These are phyloP conservation scores for Decapterus maruadsi DNA, from an alignment of 2,797 vertebrate genomes.

Conservation along the genomic window DNA sequence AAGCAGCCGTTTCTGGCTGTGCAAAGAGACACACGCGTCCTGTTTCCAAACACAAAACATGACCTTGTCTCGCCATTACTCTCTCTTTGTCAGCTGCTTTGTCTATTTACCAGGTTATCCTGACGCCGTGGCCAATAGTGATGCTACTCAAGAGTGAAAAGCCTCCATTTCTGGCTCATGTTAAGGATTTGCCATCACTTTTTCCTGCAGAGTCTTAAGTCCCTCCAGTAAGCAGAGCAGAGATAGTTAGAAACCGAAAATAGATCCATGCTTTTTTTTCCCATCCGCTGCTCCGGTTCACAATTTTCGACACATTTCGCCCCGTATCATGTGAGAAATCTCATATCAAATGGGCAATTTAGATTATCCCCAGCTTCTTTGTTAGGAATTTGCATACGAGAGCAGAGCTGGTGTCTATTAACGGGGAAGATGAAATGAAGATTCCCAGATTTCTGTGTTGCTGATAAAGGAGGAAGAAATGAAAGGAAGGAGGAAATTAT, in stretches of 20 bases:
- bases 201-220: slow-evolving; percentile 16
- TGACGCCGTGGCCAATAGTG: slow-evolving; percentile 31
- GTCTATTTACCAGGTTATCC: slow-evolving; percentile 56
- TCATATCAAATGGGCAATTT: slow-evolving; percentile 62
- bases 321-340: slow-evolving; percentile 45
- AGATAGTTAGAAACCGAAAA: slow-evolving; percentile 4
- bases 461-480: slow-evolving; percentile 55
- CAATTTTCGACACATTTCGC: slow-evolving; percentile 4
- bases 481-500: slow-evolving; percentile 28
- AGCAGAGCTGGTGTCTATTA: slow-evolving; percentile 48
- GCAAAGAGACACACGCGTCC: slow-evolving; percentile 42
- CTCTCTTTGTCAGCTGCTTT: slow-evolving; percentile 56
- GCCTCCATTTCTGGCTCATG: slow-evolving; percentile 24
- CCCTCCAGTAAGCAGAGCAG: background rate
- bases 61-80: slow-evolving; percentile 66
- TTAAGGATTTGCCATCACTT: slow-evolving; percentile 19
- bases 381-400: slow-evolving; percentile 52
- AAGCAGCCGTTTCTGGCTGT: slow-evolving; percentile 16
- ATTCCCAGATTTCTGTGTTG: slow-evolving; percentile 46
- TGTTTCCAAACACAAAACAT: slow-evolving; percentile 45
- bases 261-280: slow-evolving; percentile 1
- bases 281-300: slow-evolving; percentile 18
- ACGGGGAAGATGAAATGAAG: slow-evolving; percentile 48
- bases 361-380: slow-evolving; percentile 51
- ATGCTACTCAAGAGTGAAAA: slow-evolving; percentile 18